A percentile compares a stretch with the other conserved stretches of the same genome.
Conservation (phyloP, 2,888 invertebrate genomes). For the Drosophila villosipedis region DNA sequence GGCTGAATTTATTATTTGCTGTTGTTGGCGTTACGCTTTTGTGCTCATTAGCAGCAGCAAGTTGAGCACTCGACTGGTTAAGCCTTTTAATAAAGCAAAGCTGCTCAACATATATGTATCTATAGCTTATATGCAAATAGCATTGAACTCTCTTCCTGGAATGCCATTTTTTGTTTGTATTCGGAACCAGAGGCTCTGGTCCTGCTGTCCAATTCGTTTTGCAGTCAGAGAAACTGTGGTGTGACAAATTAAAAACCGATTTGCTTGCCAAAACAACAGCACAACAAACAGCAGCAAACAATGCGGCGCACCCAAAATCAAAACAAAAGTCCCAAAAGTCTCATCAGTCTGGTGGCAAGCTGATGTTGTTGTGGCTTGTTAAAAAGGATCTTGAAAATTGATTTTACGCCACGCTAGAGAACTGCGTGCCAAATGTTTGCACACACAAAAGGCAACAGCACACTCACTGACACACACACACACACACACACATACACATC, state of each 20-base stretch:
- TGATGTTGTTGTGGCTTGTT: conserved; percentile 65
- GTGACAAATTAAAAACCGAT: conserved; percentile 75
- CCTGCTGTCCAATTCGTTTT: conserved; percentile 58
- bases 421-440: conserved; percentile 70
- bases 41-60: conserved; percentile 77
- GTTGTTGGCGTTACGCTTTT: conserved; percentile 76
- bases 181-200: not conserved
- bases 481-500: conserved; percentile 20
- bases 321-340: conserved; percentile 62
- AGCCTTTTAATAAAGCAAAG: conserved; percentile 71
- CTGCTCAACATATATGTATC: conserved; percentile 5
- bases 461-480: conserved; percentile 29
- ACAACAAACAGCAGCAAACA: conserved; percentile 24
- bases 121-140: conserved; percentile 58
- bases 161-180: conserved; percentile 37
- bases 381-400: conserved; percentile 74
- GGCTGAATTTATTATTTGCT: conserved; percentile 53
- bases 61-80: conserved; percentile 54
- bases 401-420: conserved; percentile 75
- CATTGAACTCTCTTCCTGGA: conserved; percentile 71
- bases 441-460: conserved; percentile 49
- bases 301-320: conserved; percentile 61
- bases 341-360: conserved; percentile 47
- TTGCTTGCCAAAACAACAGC: conserved; percentile 43
- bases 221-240: conserved; percentile 58